Percentiles rank a stretch among this genome's conserved stretches.
Evolutionary conservation across 2,888 invertebrate species (phyloP).

Genomic region (Morinoia aosen): DNA sequence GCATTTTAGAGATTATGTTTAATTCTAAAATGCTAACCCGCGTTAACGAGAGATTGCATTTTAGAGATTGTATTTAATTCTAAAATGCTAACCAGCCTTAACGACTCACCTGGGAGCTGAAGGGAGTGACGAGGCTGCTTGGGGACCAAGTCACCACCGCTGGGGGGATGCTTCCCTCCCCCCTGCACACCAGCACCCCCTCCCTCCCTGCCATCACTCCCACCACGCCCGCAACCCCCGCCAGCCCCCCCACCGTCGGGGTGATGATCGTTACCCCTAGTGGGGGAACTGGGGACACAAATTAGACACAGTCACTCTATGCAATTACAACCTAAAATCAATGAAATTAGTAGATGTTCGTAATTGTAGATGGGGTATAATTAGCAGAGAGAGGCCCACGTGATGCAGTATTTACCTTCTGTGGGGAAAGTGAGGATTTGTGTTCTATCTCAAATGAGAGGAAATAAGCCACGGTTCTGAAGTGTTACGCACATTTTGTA

Average conservation of each 20-base stretch:
- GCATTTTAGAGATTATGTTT: not conserved
- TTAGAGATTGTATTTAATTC: not conserved
- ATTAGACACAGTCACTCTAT: no score
- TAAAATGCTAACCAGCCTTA: not conserved
- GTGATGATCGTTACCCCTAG: conserved; percentile 34
- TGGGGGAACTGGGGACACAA: not conserved
- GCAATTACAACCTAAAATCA: not conserved
- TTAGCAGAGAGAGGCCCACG: not conserved
- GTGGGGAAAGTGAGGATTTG: not conserved
- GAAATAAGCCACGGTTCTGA: no score
- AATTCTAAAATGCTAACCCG: no score
- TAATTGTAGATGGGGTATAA: no score
- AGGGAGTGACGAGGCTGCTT: conserved; percentile 41
- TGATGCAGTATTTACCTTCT: not conserved
- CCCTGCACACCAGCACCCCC: conserved; percentile 40
- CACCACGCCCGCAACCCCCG: conserved; percentile 44
- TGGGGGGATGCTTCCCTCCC: conserved; percentile 33
- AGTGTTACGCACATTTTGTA: no score
- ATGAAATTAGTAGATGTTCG: not conserved
- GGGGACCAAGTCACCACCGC: conserved; percentile 40
- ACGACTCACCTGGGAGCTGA: conserved; percentile 29
- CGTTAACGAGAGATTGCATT: not conserved
- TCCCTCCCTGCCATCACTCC: conserved; percentile 45
- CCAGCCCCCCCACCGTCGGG: conserved; percentile 51
- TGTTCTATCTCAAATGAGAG: not conserved